Evolutionary conservation across 1,140 invertebrate species (phyloP).

Genomic region (Belonocnema kinseyi): DNA sequence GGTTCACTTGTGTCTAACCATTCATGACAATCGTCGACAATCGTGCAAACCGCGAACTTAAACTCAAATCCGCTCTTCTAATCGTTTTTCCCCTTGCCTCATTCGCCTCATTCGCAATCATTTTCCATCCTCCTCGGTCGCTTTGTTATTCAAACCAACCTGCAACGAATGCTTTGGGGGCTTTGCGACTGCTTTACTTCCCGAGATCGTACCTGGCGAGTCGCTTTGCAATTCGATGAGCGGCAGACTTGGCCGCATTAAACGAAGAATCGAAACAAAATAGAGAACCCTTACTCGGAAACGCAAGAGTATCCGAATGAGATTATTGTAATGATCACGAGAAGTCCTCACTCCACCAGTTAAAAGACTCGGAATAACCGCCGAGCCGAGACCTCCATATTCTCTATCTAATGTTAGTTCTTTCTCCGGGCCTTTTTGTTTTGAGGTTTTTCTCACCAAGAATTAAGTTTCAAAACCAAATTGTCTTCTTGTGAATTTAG

Average conservation of each 20-base stretch:
- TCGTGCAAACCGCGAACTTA: constrained; percentile 49
- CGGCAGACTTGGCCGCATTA: constrained; percentile 15
- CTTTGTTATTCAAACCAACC: constrained; percentile 43
- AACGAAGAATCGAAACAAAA: constrained; percentile 26
- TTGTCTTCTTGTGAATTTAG: background rate
- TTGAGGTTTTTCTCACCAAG: background rate
- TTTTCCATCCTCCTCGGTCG: constrained; percentile 23
- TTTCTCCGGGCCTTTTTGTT: background rate
- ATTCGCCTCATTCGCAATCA: constrained; percentile 24
- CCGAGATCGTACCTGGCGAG: constrained; percentile 1
- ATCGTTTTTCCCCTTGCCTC: constrained; percentile 36
- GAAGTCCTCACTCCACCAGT: constrained; percentile 4
- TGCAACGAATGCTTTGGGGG: constrained; percentile 34
- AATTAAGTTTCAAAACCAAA: background rate
- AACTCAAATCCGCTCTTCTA: constrained; percentile 50
- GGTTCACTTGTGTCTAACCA: constrained; percentile 61
- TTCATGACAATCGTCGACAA: constrained; percentile 57
- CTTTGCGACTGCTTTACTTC: constrained; percentile 21
- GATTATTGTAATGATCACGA: constrained; percentile 46
- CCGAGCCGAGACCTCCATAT: constrained; percentile 5
- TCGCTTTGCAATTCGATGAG: constrained; percentile 47
- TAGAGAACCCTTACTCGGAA: constrained; percentile 11
- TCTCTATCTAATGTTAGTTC: constrained; percentile 19
- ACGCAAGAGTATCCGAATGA: constrained; percentile 35
- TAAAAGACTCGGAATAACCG: constrained; percentile 11